Percentiles rank a stretch among this genome's conserved stretches.
These are phyloP conservation scores for Nipponacmea schrenckii DNA, from an alignment of 2,888 invertebrate species.

Conservation along the genomic window DNA sequence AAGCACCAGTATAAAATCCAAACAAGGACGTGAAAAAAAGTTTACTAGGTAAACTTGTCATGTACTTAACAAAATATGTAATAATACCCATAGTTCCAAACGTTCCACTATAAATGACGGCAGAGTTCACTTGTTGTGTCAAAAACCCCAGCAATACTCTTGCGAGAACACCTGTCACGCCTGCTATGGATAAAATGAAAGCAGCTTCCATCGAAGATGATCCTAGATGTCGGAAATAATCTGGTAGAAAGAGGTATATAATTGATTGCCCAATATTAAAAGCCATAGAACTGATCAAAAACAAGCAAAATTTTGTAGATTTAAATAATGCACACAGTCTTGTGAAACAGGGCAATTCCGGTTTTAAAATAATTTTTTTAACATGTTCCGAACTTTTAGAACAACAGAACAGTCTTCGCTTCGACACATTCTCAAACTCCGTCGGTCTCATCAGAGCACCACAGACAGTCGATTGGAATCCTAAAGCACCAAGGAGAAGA, in stretches of 20 bases:
- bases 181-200: background rate
- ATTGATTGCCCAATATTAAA: background rate
- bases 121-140: background rate
- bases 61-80: background rate
- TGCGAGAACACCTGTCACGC: background rate
- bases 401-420: background rate
- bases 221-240: background rate
- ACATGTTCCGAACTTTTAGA: background rate
- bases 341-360: background rate
- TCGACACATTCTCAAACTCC: background rate
- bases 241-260: background rate
- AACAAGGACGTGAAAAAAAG: background rate
- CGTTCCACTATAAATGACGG: background rate
- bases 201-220: background rate
- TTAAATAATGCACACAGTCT: background rate
- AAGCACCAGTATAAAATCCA: background rate
- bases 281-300: background rate
- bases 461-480: background rate
- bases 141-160: background rate
- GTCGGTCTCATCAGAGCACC: constrained; percentile 3
- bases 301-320: background rate
- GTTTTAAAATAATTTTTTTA: background rate
- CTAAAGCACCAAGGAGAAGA: constrained; percentile 1
- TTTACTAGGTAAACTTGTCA: background rate
- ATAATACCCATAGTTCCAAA: background rate